Percentiles rank a stretch among this genome's conserved stretches.
These are phyloP conservation scores for Vespertilio murinus DNA, from an alignment of 2,797 vertebrate genomes.

Conservation along the genomic window DNA sequence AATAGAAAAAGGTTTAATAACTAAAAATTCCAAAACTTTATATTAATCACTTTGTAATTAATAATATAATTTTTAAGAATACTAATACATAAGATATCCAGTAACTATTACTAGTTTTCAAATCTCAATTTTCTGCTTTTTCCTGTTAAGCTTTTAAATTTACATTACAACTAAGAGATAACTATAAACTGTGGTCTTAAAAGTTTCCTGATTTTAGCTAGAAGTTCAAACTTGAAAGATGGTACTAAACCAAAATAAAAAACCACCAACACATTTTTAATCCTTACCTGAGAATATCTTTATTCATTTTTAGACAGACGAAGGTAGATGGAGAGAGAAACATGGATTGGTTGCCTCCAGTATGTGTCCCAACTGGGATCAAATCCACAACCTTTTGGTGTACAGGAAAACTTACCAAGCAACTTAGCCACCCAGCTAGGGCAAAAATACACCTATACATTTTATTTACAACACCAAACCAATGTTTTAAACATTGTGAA, in stretches of 20 bases:
- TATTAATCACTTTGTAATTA: background rate
- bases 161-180: no score
- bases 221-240: slow-evolving; percentile 1
- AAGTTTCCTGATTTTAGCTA: background rate
- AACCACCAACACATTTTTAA: background rate
- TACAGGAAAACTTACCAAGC: background rate
- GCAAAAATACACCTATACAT: background rate
- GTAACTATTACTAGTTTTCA: slow-evolving; percentile 14
- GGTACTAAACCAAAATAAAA: background rate
- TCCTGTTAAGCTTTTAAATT: background rate
- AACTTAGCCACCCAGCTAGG: background rate
- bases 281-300: background rate
- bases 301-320: background rate
- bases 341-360: background rate
- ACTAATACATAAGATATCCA: background rate
- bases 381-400: background rate
- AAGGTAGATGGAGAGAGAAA: background rate
- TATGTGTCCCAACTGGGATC: background rate
- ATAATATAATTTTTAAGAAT: background rate
- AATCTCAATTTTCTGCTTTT: background rate
- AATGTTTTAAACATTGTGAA: background rate
- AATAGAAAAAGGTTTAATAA: background rate
- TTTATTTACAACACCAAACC: slow-evolving; percentile 27
- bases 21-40: background rate
- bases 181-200: background rate